Evolutionary conservation across 2,113 vertebrate species (phyloP), one percentile per base, ranked within the genome.

Genomic region (Lota lota): DNA sequence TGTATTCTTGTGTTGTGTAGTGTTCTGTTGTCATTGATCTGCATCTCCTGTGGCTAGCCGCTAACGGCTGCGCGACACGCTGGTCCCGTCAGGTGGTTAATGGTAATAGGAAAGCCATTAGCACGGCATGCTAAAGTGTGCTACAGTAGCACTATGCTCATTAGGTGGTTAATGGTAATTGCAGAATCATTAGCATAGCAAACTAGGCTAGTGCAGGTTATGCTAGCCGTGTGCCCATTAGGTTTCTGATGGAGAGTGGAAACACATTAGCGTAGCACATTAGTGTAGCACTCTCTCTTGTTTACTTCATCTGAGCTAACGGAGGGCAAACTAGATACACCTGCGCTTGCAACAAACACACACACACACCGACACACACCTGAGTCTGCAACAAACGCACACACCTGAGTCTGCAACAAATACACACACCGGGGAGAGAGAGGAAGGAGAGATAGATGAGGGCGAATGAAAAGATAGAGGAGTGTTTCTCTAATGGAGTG

Each of bases 131-230:
- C 28, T 10, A 12, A 56, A 80, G 77, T 81, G 74, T 64, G 76
- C 78, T 66, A 69, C 24, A 63, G 70, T 87, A 77, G 74, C 74
- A 51, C 78, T 73, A 50, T 64, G 71, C 85, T 80, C 81, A 72
- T 79, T 77, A 78, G 78, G 75, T 71, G 71, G 72, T 76, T 87
- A 85, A 87, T 83, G 67, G 69, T 68, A 69, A 65, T 3, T 2
- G 62, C 76, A 76, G 85, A 65, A 57, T 76, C 71, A 36, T 85
- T 87, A 79, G 81, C 58, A 58, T 70, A 67, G 66, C 53, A n/a
- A 6, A n/a, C 7, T 11, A 40, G 4, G 62, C 28, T 14, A 40
- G 63, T 68, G 53, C 22, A 66, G 76, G 53, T 79, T 78, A 75
- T 11, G 78, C 77, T 85, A 78, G 70, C 64, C 15, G 67, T 5